Evolutionary conservation across 2,113 vertebrate species (phyloP).

Genomic region (Gila orcuttii): DNA sequence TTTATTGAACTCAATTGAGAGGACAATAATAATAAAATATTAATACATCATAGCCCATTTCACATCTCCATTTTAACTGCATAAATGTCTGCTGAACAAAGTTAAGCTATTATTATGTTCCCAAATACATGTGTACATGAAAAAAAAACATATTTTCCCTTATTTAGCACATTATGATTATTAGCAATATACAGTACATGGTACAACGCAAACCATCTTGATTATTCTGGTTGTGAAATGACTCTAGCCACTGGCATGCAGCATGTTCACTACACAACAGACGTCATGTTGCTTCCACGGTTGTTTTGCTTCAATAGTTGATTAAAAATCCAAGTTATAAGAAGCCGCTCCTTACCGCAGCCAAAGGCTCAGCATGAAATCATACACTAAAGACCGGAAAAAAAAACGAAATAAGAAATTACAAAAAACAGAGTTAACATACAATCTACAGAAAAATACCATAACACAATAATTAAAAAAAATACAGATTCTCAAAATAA

Average conservation of each 20-base stretch:
- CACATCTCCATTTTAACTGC: constrained; percentile 26
- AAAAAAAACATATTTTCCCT: constrained; percentile 41
- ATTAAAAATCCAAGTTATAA: constrained; percentile 42
- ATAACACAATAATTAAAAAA: constrained; percentile 54
- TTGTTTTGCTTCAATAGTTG: constrained; percentile 49
- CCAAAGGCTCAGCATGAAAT: background rate
- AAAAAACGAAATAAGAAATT: constrained; percentile 50
- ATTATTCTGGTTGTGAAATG: constrained; percentile 48
- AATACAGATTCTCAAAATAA: constrained; percentile 42
- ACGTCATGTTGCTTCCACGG: constrained; percentile 46
- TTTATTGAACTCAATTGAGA: constrained; percentile 54
- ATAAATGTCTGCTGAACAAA: constrained; percentile 30
- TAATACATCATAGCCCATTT: constrained; percentile 50
- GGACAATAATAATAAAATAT: constrained; percentile 46
- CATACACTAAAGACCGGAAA: constrained; percentile 47
- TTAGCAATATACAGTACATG: constrained; percentile 54
- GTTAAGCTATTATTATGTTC: constrained; percentile 52
- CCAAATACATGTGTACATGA: constrained; percentile 55
- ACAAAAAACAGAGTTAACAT: constrained; percentile 51
- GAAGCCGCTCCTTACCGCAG: constrained; percentile 31
- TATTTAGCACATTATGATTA: constrained; percentile 57
- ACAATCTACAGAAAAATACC: constrained; percentile 58
- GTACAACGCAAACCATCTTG: constrained; percentile 52
- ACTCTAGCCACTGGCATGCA: constrained; percentile 59
- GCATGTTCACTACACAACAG: constrained; percentile 50